These are phyloP conservation scores for Synanthedon tipuliformis DNA, from an alignment of 2,888 invertebrate species.

Conservation along the genomic window DNA sequence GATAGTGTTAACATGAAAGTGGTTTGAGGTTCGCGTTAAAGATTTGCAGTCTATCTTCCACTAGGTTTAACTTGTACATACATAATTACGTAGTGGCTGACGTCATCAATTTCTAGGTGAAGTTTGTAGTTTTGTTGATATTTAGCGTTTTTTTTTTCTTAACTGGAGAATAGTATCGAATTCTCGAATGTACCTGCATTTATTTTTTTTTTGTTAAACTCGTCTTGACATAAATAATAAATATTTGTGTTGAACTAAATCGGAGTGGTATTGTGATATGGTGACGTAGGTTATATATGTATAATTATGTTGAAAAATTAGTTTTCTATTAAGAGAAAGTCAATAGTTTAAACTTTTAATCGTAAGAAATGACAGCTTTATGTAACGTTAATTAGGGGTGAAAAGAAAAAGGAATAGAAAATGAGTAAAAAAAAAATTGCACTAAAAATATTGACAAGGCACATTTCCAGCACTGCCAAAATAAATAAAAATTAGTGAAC, in stretches of 20 bases:
- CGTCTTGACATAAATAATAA: slow-evolving; percentile 66
- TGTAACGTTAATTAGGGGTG: slow-evolving; percentile 39
- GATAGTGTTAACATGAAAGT: slow-evolving; percentile 49
- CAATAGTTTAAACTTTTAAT: slow-evolving; percentile 56
- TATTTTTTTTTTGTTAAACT: slow-evolving; percentile 64
- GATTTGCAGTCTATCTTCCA: slow-evolving; percentile 70
- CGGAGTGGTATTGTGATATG: slow-evolving; percentile 43
- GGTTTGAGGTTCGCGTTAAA: slow-evolving; percentile 62
- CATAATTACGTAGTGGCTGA: slow-evolving; percentile 58
- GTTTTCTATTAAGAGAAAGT: slow-evolving; percentile 58
- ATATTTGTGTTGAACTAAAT: slow-evolving; percentile 51
- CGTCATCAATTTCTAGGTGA: slow-evolving; percentile 46
- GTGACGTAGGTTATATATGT: slow-evolving; percentile 17
- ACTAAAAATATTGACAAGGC: slow-evolving; percentile 58
- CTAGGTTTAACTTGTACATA: slow-evolving; percentile 63
- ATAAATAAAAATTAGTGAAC: slow-evolving; percentile 23
- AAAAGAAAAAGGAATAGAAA: background rate
- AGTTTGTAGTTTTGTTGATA: slow-evolving; percentile 48
- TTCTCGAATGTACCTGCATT: slow-evolving; percentile 73
- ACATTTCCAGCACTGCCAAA: slow-evolving; percentile 70
- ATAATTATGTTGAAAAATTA: slow-evolving; percentile 28
- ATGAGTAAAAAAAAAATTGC: slow-evolving; percentile 28
- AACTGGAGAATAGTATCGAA: slow-evolving; percentile 59
- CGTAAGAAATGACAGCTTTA: slow-evolving; percentile 65
- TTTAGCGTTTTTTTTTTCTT: slow-evolving; percentile 48